Percentiles rank a stretch among this genome's conserved stretches.
Conservation (phyloP, 2,797 vertebrate species). For the Rhinoraja longicauda region DNA sequence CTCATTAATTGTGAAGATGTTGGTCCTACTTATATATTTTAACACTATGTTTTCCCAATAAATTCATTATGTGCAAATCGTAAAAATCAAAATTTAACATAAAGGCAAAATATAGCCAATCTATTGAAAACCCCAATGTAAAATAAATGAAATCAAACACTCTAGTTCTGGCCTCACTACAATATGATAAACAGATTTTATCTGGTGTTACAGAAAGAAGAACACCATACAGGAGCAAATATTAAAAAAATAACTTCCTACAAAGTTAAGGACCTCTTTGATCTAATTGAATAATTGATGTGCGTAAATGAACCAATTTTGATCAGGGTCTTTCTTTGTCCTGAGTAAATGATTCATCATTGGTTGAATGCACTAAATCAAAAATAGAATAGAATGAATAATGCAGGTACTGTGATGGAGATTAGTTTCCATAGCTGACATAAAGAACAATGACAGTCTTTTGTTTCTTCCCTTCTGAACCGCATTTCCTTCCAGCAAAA, state of each 20-base stretch:
- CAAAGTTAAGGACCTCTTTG: not conserved
- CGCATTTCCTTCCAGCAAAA: not conserved
- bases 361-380: not conserved
- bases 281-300: constrained; percentile 16
- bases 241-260: not conserved
- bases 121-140: not conserved
- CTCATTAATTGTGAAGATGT: too few species aligned
- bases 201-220: not conserved
- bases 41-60: too few species aligned
- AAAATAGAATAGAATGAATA: not conserved
- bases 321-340: not conserved
- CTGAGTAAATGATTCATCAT: not conserved
- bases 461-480: not conserved
- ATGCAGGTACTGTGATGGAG: not conserved
- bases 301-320: not conserved
- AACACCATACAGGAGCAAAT: not conserved
- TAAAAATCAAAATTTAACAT: not conserved
- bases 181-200: not conserved
- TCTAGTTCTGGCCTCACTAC: not conserved
- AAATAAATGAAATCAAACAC: not conserved
- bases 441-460: not conserved
- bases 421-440: not conserved
- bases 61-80: too few species aligned
- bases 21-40: too few species aligned
- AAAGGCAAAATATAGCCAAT: not conserved